Evolutionary conservation across 2,888 invertebrate species (phyloP).

Genomic region (Seira musarum): DNA sequence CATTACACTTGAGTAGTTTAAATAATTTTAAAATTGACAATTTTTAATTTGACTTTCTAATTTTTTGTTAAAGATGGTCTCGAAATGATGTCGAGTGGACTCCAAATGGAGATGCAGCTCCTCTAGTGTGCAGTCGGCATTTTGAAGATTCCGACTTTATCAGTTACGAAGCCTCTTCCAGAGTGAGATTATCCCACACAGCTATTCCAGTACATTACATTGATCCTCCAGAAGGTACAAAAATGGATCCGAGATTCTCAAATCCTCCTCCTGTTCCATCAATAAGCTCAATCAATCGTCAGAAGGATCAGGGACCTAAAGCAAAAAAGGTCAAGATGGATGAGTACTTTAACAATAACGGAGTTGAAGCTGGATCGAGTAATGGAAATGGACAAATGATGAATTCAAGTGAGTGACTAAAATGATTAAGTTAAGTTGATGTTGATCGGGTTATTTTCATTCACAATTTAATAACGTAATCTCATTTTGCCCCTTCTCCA

Average conservation of each 20-base stretch:
- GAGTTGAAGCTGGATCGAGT: not conserved
- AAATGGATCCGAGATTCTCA: slow-evolving; percentile 41
- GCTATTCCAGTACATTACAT: slow-evolving; percentile 49
- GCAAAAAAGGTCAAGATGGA: slow-evolving; percentile 17
- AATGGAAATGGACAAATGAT: not conserved
- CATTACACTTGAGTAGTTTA: not conserved
- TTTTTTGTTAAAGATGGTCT: slow-evolving; percentile 29
- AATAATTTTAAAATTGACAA: not conserved
- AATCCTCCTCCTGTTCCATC: slow-evolving; percentile 33
- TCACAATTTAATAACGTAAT: too few relatives aligned
- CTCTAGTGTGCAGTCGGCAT: slow-evolving; percentile 52
- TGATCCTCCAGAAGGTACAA: slow-evolving; percentile 53
- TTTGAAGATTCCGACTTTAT: slow-evolving; percentile 54
- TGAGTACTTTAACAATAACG: not conserved
- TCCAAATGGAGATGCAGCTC: slow-evolving; percentile 53
- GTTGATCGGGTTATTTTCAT: too few relatives aligned
- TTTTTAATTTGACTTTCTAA: not conserved
- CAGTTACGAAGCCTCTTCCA: slow-evolving; percentile 53
- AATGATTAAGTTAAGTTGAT: too few relatives aligned
- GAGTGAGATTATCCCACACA: slow-evolving; percentile 50
- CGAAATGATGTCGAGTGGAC: slow-evolving; percentile 55
- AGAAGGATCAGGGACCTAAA: slow-evolving; percentile 20
- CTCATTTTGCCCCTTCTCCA: too few relatives aligned
- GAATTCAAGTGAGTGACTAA: too few relatives aligned
- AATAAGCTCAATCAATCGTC: not conserved